These are phyloP conservation scores for Drosophila sulfurigaster DNA, from an alignment of 1,140 invertebrate genomes.

Conservation along the genomic window DNA sequence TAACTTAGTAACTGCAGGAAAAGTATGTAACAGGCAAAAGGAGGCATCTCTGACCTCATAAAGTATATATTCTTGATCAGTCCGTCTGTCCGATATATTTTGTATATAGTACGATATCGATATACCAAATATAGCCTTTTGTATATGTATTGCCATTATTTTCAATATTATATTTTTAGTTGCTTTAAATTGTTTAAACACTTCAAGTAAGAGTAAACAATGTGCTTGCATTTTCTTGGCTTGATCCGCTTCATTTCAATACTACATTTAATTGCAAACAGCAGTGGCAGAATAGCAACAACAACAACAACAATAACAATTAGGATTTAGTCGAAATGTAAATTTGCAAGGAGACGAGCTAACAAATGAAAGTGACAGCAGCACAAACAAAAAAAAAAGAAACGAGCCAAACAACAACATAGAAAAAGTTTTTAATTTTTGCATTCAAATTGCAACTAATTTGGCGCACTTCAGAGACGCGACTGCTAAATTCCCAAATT, in stretches of 20 bases:
- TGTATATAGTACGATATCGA: no score
- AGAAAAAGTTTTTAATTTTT: slow-evolving; percentile 71
- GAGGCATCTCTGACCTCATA: no score
- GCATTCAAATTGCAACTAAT: slow-evolving; percentile 81
- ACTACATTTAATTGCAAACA: slow-evolving; percentile 34
- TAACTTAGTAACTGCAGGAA: no score
- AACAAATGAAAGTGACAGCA: slow-evolving; percentile 42
- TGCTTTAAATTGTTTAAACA: not conserved
- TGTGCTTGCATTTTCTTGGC: not conserved
- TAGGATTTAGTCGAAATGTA: not conserved
- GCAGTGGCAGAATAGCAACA: not conserved
- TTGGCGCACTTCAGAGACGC: slow-evolving; percentile 52
- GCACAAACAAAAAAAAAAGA: slow-evolving; percentile 14
- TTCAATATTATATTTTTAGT: no score
- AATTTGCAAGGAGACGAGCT: slow-evolving; percentile 12
- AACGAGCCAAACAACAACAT: not conserved
- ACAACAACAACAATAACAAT: slow-evolving; percentile 15
- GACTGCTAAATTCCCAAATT: slow-evolving; percentile 6
- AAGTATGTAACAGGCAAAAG: no score
- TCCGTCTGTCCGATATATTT: no score
- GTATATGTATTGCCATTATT: no score
- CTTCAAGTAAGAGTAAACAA: not conserved
- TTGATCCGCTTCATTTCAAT: slow-evolving; percentile 23
- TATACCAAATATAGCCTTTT: no score
- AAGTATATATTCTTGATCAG: no score